These are phyloP conservation scores for Silvanus unidentatus DNA, from an alignment of 2,888 invertebrate species.

Conservation along the genomic window DNA sequence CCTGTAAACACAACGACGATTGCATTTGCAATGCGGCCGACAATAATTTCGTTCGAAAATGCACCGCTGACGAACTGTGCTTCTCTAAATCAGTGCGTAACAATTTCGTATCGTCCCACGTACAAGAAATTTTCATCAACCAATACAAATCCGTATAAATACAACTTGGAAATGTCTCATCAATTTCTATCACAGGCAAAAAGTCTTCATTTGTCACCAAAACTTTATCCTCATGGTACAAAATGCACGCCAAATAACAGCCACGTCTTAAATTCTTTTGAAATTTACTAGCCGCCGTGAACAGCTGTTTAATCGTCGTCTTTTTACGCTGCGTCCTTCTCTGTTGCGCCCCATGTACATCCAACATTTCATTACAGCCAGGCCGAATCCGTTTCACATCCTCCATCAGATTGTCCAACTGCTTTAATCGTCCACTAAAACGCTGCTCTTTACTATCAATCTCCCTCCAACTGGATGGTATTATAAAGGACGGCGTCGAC, in stretches of 20 bases:
- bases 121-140: slow-evolving; percentile 88
- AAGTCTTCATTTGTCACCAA: slow-evolving; percentile 96
- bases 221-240: slow-evolving; percentile 94
- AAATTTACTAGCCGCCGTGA: slow-evolving; percentile 94
- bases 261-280: slow-evolving; percentile 90
- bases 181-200: slow-evolving; percentile 93
- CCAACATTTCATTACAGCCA: slow-evolving; percentile 60
- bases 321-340: slow-evolving; percentile 72
- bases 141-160: slow-evolving; percentile 93
- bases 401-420: slow-evolving; percentile 68
- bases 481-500: slow-evolving; percentile 76
- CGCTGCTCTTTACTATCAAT: slow-evolving; percentile 65
- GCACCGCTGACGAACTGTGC: slow-evolving; percentile 82
- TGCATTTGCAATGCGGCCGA: slow-evolving; percentile 91
- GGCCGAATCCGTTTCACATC: slow-evolving; percentile 59
- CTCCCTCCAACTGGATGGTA: slow-evolving; percentile 93
- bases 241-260: slow-evolving; percentile 85
- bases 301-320: slow-evolving; percentile 87
- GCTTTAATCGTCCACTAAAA: slow-evolving; percentile 63
- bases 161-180: slow-evolving; percentile 89
- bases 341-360: slow-evolving; percentile 61
- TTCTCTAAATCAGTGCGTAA: slow-evolving; percentile 93
- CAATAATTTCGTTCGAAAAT: slow-evolving; percentile 85
- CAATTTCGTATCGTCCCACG: slow-evolving; percentile 94
- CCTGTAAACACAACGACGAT: slow-evolving; percentile 83